phyloP scores from a whole-genome alignment of 1,140 invertebrate genomes.

The Drosophila tsacasi region DNA sequence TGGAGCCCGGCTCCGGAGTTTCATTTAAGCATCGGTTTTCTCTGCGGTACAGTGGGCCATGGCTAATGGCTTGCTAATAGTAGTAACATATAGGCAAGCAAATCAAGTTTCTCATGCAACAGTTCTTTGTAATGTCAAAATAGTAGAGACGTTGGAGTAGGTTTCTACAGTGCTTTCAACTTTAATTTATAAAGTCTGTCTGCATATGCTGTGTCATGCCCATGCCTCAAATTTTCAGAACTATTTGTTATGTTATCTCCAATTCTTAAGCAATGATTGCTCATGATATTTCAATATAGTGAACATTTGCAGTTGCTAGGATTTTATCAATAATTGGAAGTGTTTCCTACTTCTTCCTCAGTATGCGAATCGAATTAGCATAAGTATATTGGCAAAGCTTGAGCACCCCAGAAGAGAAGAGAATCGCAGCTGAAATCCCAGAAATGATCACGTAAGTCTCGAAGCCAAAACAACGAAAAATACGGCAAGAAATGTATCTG shows the following conservation, averaged over 20 bases:
- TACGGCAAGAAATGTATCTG: slow-evolving; percentile 26
- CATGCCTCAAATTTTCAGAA: too few species aligned
- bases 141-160: not conserved
- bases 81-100: not conserved
- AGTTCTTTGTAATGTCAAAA: not conserved
- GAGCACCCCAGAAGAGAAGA: not conserved
- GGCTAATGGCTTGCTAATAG: slow-evolving; percentile 1
- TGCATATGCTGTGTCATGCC: too few species aligned
- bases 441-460: slow-evolving; percentile 60
- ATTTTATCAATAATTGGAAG: not conserved
- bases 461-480: slow-evolving; percentile 29
- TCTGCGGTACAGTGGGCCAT: slow-evolving; percentile 38
- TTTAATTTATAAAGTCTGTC: too few species aligned
- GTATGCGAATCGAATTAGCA: not conserved
- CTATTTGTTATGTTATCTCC: too few species aligned
- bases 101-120: not conserved
- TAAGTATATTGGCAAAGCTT: not conserved
- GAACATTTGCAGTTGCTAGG: too few species aligned
- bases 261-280: too few species aligned
- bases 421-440: slow-evolving; percentile 21
- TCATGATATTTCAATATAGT: too few species aligned
- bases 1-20: slow-evolving; percentile 36
- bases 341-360: not conserved
- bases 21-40: slow-evolving; percentile 71
- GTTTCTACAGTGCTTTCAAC: too few species aligned